Base-by-base conservation (phyloP, 37 sponge, comb jelly and placozoan genomes). In the Hormiphora californensis region DNA sequence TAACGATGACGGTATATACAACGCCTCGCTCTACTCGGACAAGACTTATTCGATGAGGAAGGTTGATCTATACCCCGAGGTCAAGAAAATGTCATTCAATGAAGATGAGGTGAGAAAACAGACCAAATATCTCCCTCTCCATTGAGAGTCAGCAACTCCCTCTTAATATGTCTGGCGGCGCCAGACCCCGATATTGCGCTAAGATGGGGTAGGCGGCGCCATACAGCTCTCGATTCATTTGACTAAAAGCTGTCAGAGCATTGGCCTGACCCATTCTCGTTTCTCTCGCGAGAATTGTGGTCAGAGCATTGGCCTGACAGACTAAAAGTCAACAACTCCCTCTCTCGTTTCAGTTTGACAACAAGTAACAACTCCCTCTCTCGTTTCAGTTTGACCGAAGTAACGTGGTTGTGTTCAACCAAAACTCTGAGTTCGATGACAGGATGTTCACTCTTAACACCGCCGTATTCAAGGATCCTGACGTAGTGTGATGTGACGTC, bases 391-490 rank as follows among this genome's bases (percentile, higher is more conserved):
- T 43, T 40, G 81, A 57, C 27, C 61, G 61, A 4, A 28, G 46
- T 19, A 73, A 73, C 35, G 17, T 46, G 9, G 38, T 11, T 1
- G 81, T 28, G 19, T 73, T 32, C 23, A 73, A 41, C 46, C 46
- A 7, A 15, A 28, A 41, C 1, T 15, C 21, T 39, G 68, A 67
- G 35, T 33, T 32, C 38, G 43, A 73, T 46, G 44, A 11, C 46
- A 39, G 81, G 43, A 27, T 27, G 46, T 73, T 40, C 25, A 32
- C 81, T 43, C 44, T 73, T 0, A 73, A 73, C 46, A 32, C 81
- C 3, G 81, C 81, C 38, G 81, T 73, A n/a, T 73, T 32, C 44
- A 73, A 73, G 43, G 81, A 73, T 33, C 81, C 81, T 1, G 81
- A 73, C 27, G 38, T 73, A 0, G 81, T 41, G 81, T 73, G 44